Conservation (phyloP, 2,888 invertebrate species). For the Laspeyria flexula region DNA sequence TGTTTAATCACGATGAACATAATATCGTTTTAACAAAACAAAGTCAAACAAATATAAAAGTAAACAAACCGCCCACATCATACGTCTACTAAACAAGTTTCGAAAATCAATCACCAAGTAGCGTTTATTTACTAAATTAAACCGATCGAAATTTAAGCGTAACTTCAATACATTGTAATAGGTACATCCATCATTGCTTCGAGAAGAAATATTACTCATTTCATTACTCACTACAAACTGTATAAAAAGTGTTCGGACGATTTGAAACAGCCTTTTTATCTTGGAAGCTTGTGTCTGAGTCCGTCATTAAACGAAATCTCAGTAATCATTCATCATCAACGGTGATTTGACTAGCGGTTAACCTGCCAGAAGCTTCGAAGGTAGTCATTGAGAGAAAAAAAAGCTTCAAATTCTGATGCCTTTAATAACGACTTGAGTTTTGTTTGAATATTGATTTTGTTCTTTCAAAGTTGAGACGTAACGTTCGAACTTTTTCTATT, state of each 20-base stretch:
- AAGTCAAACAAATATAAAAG: not conserved
- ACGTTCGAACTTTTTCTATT: not conserved
- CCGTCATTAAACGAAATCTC: conserved; percentile 81
- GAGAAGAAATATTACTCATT: conserved; percentile 66
- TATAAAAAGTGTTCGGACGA: conserved; percentile 50
- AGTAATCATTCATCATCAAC: conserved; percentile 84
- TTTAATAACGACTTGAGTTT: conserved; percentile 52
- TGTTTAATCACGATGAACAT: too few species aligned
- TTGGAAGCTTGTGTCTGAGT: conserved; percentile 64
- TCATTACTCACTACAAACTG: conserved; percentile 57
- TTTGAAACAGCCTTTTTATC: conserved; percentile 61
- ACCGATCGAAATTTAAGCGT: conserved; percentile 44
- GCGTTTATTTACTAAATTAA: conserved; percentile 35
- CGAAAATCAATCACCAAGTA: conserved; percentile 33
- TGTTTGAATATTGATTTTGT: conserved; percentile 44
- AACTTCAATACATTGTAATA: conserved; percentile 43
- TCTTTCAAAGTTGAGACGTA: conserved; percentile 2
- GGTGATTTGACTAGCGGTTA: conserved; percentile 75
- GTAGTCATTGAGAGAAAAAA: conserved; percentile 63
- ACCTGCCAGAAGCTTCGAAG: conserved; percentile 69
- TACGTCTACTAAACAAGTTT: not conserved
- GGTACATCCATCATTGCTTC: conserved; percentile 51
- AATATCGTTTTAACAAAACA: not conserved
- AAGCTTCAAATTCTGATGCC: conserved; percentile 52
- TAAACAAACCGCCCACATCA: conserved; percentile 1